A percentile compares a stretch with the other conserved stretches of the same genome.
Evolutionary conservation across 2,113 vertebrate species (phyloP).

Genomic region (Dromiciops gliroides): DNA sequence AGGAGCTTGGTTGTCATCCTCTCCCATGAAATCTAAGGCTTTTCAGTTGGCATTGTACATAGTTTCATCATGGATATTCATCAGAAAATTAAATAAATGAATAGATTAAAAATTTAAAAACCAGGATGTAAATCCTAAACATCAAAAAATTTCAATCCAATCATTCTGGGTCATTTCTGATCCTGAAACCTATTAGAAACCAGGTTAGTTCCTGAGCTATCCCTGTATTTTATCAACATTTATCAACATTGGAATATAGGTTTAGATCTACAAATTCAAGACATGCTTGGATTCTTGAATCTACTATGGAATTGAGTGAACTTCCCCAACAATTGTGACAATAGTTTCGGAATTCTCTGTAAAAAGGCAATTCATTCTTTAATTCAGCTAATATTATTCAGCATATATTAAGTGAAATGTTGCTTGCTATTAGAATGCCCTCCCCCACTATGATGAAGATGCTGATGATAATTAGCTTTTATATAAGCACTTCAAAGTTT

Average conservation of each 20-base stretch:
- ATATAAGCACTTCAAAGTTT: not conserved
- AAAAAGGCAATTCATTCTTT: conserved; percentile 8
- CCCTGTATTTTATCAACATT: not conserved
- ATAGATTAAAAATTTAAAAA: no score
- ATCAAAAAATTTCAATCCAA: not conserved
- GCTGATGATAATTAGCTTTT: not conserved
- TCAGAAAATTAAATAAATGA: no score
- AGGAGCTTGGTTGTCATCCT: not conserved
- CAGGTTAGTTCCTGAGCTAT: not conserved
- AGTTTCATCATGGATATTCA: not conserved
- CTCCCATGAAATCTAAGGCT: not conserved
- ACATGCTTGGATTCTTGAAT: not conserved
- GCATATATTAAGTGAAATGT: not conserved
- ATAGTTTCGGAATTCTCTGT: not conserved
- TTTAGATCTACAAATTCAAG: not conserved
- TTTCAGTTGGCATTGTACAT: not conserved
- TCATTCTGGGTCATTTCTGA: not conserved
- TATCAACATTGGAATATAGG: not conserved
- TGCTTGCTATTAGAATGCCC: not conserved
- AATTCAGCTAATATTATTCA: not conserved
- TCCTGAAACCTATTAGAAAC: not conserved
- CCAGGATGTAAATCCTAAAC: not conserved
- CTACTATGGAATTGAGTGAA: not conserved
- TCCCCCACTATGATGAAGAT: not conserved
- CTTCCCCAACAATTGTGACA: not conserved